Percentiles rank a stretch among this genome's conserved stretches.
Conservation (phyloP, 37 sponge, comb jelly and placozoan genomes). For the Amphimedon queenslandica region DNA sequence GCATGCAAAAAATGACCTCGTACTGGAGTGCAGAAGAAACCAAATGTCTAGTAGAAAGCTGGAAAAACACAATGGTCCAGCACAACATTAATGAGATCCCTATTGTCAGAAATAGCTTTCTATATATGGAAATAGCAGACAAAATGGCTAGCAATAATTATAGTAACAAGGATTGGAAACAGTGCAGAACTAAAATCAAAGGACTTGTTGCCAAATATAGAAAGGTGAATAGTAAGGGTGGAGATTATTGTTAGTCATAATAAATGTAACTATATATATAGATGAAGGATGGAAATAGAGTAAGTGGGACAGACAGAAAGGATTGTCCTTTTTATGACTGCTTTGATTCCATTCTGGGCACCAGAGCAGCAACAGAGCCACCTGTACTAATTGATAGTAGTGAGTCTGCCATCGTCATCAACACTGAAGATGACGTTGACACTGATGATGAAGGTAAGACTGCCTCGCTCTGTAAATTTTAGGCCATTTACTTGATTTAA, state of each 20-base stretch:
- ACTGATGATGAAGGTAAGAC: neutral
- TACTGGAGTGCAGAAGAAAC: neutral
- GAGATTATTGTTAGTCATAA: neutral
- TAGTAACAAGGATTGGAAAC: slow-evolving; percentile 2
- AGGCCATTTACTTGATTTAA: no score
- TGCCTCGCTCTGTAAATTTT: no score
- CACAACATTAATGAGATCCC: neutral
- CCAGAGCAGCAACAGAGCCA: slow-evolving; percentile 11
- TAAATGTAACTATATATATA: slow-evolving; percentile 1
- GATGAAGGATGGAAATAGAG: slow-evolving; percentile 1
- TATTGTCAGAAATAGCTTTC: neutral
- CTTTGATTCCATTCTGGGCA: slow-evolving; percentile 5
- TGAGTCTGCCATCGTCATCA: neutral
- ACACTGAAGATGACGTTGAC: neutral
- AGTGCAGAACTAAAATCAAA: slow-evolving; percentile 17
- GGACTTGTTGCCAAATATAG: slow-evolving; percentile 1
- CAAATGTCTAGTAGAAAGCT: neutral
- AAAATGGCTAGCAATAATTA: neutral
- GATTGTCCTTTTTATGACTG: slow-evolving; percentile 6
- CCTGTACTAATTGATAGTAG: slow-evolving; percentile 2
- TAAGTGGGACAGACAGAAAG: neutral
- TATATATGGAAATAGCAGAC: neutral
- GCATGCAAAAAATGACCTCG: neutral
- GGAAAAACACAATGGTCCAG: neutral
- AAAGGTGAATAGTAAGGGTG: neutral